Conservation (phyloP, 2,113 vertebrate species). For the Osmerus eperlanus region DNA sequence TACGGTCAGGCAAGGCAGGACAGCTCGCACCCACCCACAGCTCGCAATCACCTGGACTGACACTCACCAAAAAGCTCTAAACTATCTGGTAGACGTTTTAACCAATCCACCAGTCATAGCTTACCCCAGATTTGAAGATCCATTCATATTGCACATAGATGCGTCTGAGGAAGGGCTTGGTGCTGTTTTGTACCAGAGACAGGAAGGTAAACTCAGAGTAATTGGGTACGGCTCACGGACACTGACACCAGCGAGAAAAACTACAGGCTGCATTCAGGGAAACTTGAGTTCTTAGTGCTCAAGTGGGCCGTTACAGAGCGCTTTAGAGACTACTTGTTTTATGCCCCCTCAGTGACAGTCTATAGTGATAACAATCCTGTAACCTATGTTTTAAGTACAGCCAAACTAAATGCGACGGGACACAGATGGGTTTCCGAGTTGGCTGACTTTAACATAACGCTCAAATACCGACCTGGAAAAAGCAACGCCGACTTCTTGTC, state of each 20-base stretch:
- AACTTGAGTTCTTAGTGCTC: background rate
- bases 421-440: constrained; percentile 6
- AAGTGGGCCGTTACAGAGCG: constrained; percentile 6
- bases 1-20: no score
- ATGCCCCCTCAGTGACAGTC: background rate
- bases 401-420: constrained; percentile 7
- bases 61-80: no score
- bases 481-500: background rate
- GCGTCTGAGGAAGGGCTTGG: background rate
- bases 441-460: constrained; percentile 2
- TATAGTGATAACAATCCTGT: constrained; percentile 11
- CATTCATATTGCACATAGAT: constrained; percentile 5
- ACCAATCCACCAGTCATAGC: constrained; percentile 5
- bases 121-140: constrained; percentile 6
- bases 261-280: constrained; percentile 1
- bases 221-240: constrained; percentile 1
- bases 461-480: constrained; percentile 1
- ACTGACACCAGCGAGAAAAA: constrained; percentile 10
- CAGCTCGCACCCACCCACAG: no score
- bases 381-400: constrained; percentile 9
- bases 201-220: constrained; percentile 4
- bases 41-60: no score
- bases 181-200: constrained; percentile 8
- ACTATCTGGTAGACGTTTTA: background rate
- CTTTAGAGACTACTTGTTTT: constrained; percentile 14